Percentiles rank a stretch among this genome's conserved stretches.
These are phyloP conservation scores for Antechinus stuartii DNA, from an alignment of 2,113 vertebrate species.

Conservation along the genomic window DNA sequence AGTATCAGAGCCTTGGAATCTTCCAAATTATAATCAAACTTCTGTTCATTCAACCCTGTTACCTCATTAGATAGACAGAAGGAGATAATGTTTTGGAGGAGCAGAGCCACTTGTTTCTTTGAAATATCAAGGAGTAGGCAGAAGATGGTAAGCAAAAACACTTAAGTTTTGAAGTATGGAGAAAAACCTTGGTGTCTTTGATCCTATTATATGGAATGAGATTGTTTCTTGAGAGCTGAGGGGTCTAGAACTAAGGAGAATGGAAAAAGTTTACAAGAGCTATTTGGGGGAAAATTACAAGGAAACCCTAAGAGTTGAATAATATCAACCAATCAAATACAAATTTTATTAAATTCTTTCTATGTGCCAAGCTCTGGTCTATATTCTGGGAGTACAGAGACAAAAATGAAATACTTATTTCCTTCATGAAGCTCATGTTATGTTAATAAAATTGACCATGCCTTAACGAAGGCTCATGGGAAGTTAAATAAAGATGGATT, in stretches of 20 bases:
- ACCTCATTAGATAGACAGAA: not conserved
- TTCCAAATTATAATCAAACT: not conserved
- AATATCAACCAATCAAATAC: not conserved
- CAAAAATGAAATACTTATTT: not conserved
- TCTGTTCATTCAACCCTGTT: not conserved
- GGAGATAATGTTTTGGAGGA: not conserved
- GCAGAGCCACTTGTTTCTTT: not conserved
- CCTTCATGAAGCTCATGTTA: not conserved
- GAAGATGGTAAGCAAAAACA: not conserved
- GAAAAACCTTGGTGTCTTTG: not conserved
- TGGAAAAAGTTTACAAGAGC: not conserved
- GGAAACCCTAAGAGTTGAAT: not conserved
- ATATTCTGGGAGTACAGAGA: not conserved
- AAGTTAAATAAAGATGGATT: not conserved
- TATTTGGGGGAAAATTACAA: not conserved
- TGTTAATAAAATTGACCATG: not conserved
- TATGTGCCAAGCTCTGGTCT: not conserved
- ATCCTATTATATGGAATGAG: not conserved
- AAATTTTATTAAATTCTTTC: conserved; percentile 17
- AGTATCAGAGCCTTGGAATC: not conserved
- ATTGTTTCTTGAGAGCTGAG: not conserved
- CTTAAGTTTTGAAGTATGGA: not conserved
- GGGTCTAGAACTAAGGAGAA: not conserved
- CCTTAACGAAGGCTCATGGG: not conserved
- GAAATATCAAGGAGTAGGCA: not conserved